Conservation (phyloP, 2,113 vertebrate species). For the Narcine bancroftii region DNA sequence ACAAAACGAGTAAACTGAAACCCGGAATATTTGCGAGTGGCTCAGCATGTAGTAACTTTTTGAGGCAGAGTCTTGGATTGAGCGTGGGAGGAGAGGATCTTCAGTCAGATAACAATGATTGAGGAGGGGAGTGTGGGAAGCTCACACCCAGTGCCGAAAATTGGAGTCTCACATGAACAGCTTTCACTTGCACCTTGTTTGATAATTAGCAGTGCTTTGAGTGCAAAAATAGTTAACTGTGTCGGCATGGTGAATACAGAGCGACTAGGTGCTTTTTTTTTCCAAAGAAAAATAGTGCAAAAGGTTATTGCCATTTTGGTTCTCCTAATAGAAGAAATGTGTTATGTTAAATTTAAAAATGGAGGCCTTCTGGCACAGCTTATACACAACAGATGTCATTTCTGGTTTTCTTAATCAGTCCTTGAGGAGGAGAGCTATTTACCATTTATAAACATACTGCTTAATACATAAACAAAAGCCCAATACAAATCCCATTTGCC, state of each 20-base stretch:
- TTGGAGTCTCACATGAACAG: background rate
- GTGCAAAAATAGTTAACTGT: background rate
- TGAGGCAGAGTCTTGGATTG: background rate
- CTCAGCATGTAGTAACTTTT: background rate
- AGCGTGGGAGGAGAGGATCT: background rate
- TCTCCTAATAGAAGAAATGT: conserved; percentile 27
- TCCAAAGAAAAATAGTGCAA: too few relatives aligned
- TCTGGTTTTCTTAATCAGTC: conserved; percentile 76
- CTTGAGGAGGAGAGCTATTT: conserved; percentile 65
- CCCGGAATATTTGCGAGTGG: too few relatives aligned
- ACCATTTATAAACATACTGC: conserved; percentile 65
- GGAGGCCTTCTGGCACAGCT: conserved; percentile 51
- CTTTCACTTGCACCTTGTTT: background rate
- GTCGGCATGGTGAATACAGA: background rate
- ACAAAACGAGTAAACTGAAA: background rate
- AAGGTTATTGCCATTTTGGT: conserved; percentile 16
- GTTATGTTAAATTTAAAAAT: conserved; percentile 23
- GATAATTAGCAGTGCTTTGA: background rate
- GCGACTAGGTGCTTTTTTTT: too few relatives aligned
- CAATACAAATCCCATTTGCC: conserved; percentile 61
- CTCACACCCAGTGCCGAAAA: background rate
- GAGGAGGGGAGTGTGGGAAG: background rate
- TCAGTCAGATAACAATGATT: background rate
- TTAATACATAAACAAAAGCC: conserved; percentile 53
- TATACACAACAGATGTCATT: conserved; percentile 69